Evolutionary conservation across 2,888 invertebrate species (phyloP), one percentile per base, ranked within the genome.

Genomic region (Trypoxylon attenuatum): DNA sequence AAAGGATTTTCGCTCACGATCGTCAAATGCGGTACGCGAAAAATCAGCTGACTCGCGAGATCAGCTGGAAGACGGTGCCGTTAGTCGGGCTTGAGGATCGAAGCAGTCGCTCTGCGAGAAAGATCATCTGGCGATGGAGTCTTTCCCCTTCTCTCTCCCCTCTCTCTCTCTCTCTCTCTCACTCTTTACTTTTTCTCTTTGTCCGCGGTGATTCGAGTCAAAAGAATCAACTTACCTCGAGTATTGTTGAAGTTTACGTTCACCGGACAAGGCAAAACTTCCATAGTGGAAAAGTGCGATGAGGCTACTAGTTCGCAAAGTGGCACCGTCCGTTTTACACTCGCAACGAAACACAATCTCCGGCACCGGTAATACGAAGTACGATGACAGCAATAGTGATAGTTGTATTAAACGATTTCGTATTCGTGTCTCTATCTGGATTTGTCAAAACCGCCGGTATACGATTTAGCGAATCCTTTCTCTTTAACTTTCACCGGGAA

Each of bases 261-360:
- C 88, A 92, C 93, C 88, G 92, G 91, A 87, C 93, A 92, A 87
- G 93, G 91, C 87, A 94, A 90, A 88, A 94, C 92, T 90, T 94
- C 94, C 94, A 94, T 94, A 33, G 8, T 1, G 33, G 33, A 10
- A 13, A 10, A 33, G 10, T 5, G 25, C 22, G 46, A 46, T 1
- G n/a, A n/a, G n/a, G n/a, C n/a, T n/a, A n/a, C n/a, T n/a, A 43
- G 19, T n/a, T 43, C 21, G 8, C 21, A 18, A n/a, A 21, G 21
- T 21, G 22, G 22, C 21, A 33, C 13, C 42, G 57, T 42, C 57
- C 27, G 22, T 18, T 16, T 5, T n/a, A 10, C 18, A 15, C 16
- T 33, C 23, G 42, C 41, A 27, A 43, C 57, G 27, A 27, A 8
- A 13, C 22, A 19, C 42, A 27, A 27, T 18, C 13, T 33, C 33